Evolutionary conservation across 2,888 invertebrate genomes (phyloP), one percentile per base, ranked within the genome.

Genomic region (Cryptus armator): DNA sequence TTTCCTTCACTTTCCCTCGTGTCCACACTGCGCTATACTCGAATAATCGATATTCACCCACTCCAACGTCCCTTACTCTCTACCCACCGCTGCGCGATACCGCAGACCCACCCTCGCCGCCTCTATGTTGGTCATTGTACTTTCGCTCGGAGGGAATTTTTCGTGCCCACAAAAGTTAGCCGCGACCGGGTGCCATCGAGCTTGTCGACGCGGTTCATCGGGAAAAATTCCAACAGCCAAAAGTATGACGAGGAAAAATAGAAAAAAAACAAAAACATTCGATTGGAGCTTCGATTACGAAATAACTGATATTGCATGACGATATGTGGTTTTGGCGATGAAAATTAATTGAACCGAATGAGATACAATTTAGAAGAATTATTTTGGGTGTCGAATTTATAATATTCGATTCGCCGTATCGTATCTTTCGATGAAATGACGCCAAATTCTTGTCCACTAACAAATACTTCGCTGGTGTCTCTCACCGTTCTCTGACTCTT

Each of bases 41-140:
- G 76, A 81, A 81, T 84, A 84, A 84, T 84, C 84, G 84, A 84
- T 84, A 84, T 84, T 84, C 84, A 70, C 72, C 53, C 53, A 46
- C 77, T 75, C 67, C 46, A 46, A 44, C 67, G 43, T 56, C 37
- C 37, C 74, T 68, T 62, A 74, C 53, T 59, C 48, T 75, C 74
- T 14, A n/a, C 48, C 37, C 66, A 56, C 71, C 51, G 32, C 59
- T 71, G 44, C 19, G 62, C 64, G 10, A 43, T 51, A 67, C 76
- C 70, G 24, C 81, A 84, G 53, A 74, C 19, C 64, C 74, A 62
- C 72, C 59, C 76, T 53, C 71, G n/a, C 24, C 12, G 53, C n/a
- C 43, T 29, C 68, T 71, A 53, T 71, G 46, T 68, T 37, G 43
- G 56, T 56, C 19, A 56, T 19, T 71, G 19, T 56, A 43, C 71